These are phyloP conservation scores for Formica exsecta DNA, from an alignment of 1,140 invertebrate species.

Conservation along the genomic window DNA sequence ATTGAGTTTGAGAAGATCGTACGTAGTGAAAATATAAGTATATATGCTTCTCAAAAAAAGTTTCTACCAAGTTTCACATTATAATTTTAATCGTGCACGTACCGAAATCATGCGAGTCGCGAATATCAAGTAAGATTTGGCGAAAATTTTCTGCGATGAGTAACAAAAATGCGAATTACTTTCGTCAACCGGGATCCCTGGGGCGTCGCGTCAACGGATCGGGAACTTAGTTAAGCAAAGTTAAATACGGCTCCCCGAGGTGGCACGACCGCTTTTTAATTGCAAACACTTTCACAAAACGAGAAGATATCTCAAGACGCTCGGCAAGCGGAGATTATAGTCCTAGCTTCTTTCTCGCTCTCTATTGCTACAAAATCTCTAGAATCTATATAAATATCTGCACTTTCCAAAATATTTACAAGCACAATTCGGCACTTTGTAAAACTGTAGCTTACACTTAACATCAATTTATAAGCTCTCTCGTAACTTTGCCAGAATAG, in stretches of 20 bases:
- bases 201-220: constrained; percentile 83
- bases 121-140: constrained; percentile 32
- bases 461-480: not conserved
- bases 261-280: constrained; percentile 85
- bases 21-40: not conserved
- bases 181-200: constrained; percentile 78
- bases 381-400: constrained; percentile 1
- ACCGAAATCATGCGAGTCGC: not conserved
- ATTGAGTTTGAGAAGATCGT: not conserved
- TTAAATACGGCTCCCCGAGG: constrained; percentile 86
- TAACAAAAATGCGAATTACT: constrained; percentile 74
- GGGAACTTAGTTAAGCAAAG: constrained; percentile 86
- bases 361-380: constrained; percentile 16
- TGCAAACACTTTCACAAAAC: constrained; percentile 84
- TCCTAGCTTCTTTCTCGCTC: constrained; percentile 29
- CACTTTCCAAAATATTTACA: constrained; percentile 10
- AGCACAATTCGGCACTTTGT: constrained; percentile 25
- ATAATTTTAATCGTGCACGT: not conserved
- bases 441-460: not conserved
- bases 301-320: constrained; percentile 69
- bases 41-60: not conserved
- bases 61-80: not conserved
- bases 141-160: constrained; percentile 46
- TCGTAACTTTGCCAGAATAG: not conserved
- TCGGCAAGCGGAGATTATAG: constrained; percentile 31